Evolutionary conservation across 2,888 invertebrate genomes (phyloP), one percentile per base, ranked within the genome.

Genomic region (Papilio protenor): DNA sequence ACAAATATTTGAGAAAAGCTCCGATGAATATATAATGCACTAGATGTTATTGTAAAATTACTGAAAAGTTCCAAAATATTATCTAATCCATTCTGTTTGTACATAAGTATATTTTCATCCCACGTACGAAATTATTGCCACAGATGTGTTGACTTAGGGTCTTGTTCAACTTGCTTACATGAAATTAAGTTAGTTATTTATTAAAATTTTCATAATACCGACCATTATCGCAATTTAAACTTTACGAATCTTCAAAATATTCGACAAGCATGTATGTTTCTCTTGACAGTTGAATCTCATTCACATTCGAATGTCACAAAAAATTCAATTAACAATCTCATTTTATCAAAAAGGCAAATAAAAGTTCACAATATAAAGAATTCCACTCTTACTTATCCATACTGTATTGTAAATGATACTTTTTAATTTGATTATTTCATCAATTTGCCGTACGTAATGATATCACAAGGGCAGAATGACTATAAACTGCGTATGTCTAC

Each of bases 401-500:
- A 21, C 10, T 11, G 11, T 40, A 66, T 21, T 45, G n/a, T 40
- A n/a, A n/a, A 11, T 5, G 6, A 3, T 71, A 52, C 49, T 73
- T 73, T 73, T 73, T 57, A 45, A 57, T 57, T 55, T 73, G 10
- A 55, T 23, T 55, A 55, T 33, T 33, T 55, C 18, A 57, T 40
- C 18, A n/a, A 73, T n/a, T 74, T 18, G 61, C 23, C 47, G 45
- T 61, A 74, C 27, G 55, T 21, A 69, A 69, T 66, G 57, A 69
- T 66, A 77, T 52, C 47, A 52, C 74, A 74, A 74, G 75, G 71
- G 45, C 71, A 76, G 18, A 59, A 66, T 21, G 69, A 57, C 75
- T 18, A 66, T 76, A 76, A 78, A 72, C 57, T 73, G 18, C 47
- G 71, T 78, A 57, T 78, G 55, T 75, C 75, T 71, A 71, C 49